These are phyloP conservation scores for Melanotaenia boesemani DNA, from an alignment of 2,797 vertebrate species.

Conservation along the genomic window DNA sequence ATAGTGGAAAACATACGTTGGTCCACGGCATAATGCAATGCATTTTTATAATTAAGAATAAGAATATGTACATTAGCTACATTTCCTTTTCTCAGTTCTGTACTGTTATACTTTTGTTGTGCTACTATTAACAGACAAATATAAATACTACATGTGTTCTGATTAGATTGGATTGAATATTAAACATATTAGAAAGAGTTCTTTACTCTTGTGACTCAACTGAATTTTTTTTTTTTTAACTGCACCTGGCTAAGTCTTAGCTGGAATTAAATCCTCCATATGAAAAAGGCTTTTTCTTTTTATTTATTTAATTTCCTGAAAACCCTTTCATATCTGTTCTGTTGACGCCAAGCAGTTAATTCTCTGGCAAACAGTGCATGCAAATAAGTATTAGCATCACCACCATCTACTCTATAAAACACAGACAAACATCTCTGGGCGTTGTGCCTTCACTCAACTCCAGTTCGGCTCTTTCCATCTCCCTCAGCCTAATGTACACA, in stretches of 20 bases:
- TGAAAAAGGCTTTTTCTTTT: neutral
- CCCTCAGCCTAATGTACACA: constrained; percentile 54
- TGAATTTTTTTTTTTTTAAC: neutral
- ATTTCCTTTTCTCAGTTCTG: too few species aligned
- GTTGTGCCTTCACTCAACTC: constrained; percentile 38
- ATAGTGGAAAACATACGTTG: too few species aligned
- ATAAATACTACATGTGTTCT: too few species aligned
- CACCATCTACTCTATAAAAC: constrained; percentile 14
- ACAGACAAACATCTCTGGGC: constrained; percentile 34
- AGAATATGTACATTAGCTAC: too few species aligned
- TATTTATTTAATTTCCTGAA: neutral
- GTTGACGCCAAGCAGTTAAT: neutral
- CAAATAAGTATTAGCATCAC: neutral
- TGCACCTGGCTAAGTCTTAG: neutral
- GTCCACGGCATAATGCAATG: too few species aligned
- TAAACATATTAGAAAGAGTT: neutral
- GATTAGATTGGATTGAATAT: too few species aligned
- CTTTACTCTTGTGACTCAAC: neutral
- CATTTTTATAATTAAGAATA: too few species aligned
- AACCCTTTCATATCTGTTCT: neutral
- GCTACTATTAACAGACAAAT: too few species aligned
- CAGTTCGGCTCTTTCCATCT: constrained; percentile 44
- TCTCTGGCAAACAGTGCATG: constrained; percentile 7
- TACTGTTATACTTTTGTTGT: too few species aligned
- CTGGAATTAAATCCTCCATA: neutral